Percentiles rank a stretch among this genome's conserved stretches.
phyloP scores from a whole-genome alignment of 2,113 vertebrate species.

The Erpornis zantholeuca region DNA sequence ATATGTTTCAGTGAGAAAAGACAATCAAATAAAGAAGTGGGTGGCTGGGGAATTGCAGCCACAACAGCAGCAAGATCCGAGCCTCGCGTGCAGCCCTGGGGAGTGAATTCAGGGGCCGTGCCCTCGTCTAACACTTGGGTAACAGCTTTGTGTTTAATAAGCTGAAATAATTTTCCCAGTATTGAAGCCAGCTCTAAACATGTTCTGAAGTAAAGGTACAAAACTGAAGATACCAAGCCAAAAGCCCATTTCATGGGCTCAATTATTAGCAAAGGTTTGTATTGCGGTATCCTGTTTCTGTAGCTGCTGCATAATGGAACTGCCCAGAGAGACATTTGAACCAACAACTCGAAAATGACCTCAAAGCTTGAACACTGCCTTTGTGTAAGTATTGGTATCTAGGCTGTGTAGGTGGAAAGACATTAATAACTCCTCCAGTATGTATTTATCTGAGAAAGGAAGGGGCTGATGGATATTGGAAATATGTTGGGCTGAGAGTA shows the following conservation, averaged over 20 bases:
- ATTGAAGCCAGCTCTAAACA: neutral
- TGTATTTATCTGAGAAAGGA: neutral
- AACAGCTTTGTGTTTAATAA: conserved; percentile 30
- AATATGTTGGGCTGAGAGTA: neutral
- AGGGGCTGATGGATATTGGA: neutral
- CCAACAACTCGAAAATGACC: neutral
- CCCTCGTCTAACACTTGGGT: neutral
- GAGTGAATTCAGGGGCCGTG: neutral
- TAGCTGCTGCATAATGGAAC: conserved; percentile 12
- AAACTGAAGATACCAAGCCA: neutral
- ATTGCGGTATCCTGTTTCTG: neutral
- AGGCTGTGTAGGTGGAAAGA: neutral
- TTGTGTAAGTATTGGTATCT: neutral
- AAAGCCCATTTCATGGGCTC: neutral
- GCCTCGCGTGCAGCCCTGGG: accelerated
- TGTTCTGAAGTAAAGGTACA: neutral
- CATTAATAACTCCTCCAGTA: neutral
- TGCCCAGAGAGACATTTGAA: neutral
- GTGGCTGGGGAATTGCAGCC: neutral
- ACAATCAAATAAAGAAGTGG: conserved; percentile 43
- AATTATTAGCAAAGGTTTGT: conserved; percentile 5
- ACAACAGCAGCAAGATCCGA: neutral
- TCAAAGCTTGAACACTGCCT: neutral
- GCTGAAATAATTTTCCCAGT: neutral
- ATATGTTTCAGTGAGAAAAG: conserved; percentile 41